phyloP scores from a whole-genome alignment of 2,797 vertebrate species.

The Ambastaia sidthimunki region DNA sequence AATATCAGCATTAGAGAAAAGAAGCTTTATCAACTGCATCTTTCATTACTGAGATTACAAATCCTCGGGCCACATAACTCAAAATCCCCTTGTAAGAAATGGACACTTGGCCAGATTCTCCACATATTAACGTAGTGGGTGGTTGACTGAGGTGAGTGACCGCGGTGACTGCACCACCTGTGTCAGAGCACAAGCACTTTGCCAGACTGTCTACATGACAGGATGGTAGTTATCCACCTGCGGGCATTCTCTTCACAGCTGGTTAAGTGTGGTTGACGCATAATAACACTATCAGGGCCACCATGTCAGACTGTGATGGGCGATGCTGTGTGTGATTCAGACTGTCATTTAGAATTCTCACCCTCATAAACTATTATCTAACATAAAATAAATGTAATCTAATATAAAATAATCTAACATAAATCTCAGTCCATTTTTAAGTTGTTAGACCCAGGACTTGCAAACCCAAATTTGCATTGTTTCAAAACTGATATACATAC shows the following conservation, averaged over 20 bases:
- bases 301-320: conserved; percentile 57
- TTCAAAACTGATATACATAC: too few relatives aligned
- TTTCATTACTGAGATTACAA: conserved; percentile 46
- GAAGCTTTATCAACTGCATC: conserved; percentile 36
- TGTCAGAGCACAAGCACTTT: not conserved
- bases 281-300: conserved; percentile 62
- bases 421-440: too few relatives aligned
- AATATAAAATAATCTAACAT: too few relatives aligned
- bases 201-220: conserved; percentile 10
- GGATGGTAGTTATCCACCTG: conserved; percentile 69
- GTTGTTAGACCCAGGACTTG: too few relatives aligned
- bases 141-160: conserved; percentile 14
- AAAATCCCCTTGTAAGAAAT: conserved; percentile 37
- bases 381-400: too few relatives aligned
- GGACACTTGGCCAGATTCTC: not conserved
- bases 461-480: too few relatives aligned
- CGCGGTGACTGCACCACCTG: not conserved
- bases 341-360: conserved; percentile 50
- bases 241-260: conserved; percentile 75
- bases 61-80: conserved; percentile 17
- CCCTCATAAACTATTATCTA: not conserved
- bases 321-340: conserved; percentile 48
- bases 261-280: conserved; percentile 68
- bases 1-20: conserved; percentile 11
- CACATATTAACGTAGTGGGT: conserved; percentile 18